A percentile compares a stretch with the other conserved stretches of the same genome.
phyloP scores from a whole-genome alignment of 1,140 invertebrate species.

The Hestina assimilis region DNA sequence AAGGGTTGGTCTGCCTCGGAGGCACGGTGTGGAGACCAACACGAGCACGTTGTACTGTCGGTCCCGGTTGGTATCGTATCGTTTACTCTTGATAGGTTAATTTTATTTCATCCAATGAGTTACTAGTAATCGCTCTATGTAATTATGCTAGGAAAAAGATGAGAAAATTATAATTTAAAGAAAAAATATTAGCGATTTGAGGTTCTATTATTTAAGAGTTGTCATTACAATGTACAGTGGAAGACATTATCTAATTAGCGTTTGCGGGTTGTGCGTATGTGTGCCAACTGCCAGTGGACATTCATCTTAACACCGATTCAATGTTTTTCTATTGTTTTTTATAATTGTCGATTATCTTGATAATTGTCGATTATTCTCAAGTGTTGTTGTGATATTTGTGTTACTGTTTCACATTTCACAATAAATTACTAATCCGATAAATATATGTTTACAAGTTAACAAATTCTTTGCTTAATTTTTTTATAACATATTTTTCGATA shows the following conservation, averaged over 20 bases:
- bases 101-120: no score
- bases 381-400: background rate
- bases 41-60: no score
- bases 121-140: no score
- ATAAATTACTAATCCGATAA: background rate
- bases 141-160: no score
- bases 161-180: background rate
- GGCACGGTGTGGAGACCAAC: no score
- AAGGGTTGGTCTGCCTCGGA: no score
- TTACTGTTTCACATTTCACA: background rate
- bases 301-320: constrained; percentile 7
- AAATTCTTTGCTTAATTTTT: no score
- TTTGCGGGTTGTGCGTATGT: constrained; percentile 47
- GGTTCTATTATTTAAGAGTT: constrained; percentile 28
- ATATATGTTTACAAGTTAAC: no score
- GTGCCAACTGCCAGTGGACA: constrained; percentile 36
- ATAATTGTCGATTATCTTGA: background rate
- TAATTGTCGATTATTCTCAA: background rate
- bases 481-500: no score
- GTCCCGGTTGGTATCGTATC: no score
- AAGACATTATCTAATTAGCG: constrained; percentile 52
- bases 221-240: constrained; percentile 29
- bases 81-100: no score
- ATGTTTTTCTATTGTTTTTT: constrained; percentile 12
- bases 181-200: background rate